These are phyloP conservation scores for Acanthornis magna DNA, from an alignment of 2,797 vertebrate species.

Conservation along the genomic window DNA sequence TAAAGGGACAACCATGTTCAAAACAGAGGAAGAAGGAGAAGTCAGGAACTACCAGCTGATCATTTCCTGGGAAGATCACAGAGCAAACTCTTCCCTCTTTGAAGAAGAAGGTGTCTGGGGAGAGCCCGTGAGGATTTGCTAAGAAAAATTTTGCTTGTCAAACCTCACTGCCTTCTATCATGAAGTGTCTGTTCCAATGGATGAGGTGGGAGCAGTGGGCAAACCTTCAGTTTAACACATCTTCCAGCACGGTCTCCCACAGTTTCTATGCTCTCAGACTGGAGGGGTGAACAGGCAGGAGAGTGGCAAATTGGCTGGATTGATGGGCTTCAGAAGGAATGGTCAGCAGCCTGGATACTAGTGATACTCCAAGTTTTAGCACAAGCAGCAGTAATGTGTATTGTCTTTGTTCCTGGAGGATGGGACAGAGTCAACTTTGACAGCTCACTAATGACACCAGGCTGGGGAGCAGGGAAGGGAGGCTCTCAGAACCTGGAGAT, in stretches of 20 bases:
- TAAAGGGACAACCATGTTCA: neutral
- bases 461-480: neutral
- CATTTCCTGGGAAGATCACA: neutral
- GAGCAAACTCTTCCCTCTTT: neutral
- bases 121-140: neutral
- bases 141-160: neutral
- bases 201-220: neutral
- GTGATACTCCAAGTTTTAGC: neutral
- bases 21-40: neutral
- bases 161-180: neutral
- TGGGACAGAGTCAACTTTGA: neutral
- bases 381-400: neutral
- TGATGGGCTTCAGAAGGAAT: neutral
- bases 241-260: neutral
- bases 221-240: neutral
- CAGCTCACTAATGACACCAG: neutral
- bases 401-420: neutral
- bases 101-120: neutral
- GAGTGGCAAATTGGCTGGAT: neutral
- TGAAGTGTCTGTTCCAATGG: neutral
- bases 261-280: neutral
- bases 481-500: neutral
- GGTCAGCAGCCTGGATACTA: neutral
- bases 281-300: neutral
- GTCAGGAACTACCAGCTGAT: neutral